Percentiles rank a stretch among this genome's conserved stretches.
Evolutionary conservation across 2,113 vertebrate genomes (phyloP).

Genomic region (Pantherophis guttatus): DNA sequence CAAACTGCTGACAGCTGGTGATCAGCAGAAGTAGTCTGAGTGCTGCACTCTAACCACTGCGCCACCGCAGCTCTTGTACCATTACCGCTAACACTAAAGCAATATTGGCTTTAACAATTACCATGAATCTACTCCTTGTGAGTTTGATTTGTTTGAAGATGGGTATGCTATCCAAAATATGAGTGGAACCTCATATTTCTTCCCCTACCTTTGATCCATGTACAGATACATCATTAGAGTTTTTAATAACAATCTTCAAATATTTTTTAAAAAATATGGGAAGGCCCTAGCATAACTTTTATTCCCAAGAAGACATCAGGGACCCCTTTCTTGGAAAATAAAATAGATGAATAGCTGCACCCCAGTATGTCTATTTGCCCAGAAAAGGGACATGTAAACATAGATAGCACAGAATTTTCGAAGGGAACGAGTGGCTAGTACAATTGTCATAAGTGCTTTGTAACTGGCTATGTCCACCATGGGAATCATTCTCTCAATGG

Average conservation of each 20-base stretch:
- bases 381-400: neutral
- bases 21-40: too few relatives aligned
- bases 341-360: neutral
- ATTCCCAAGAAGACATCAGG: neutral
- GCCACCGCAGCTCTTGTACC: neutral
- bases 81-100: neutral
- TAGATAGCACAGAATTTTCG: neutral
- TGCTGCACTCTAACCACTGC: too few relatives aligned
- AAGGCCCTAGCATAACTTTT: neutral
- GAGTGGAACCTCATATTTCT: neutral
- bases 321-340: neutral
- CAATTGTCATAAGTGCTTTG: neutral
- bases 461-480: neutral
- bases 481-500: neutral
- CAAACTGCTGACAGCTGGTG: too few relatives aligned
- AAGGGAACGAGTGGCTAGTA: neutral
- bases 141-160: neutral
- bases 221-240: neutral
- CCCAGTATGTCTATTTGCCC: neutral
- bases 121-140: neutral
- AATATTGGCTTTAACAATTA: neutral
- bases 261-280: neutral
- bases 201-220: neutral
- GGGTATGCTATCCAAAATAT: neutral
- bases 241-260: neutral